phyloP scores from a whole-genome alignment of 2,888 invertebrate genomes.

The Trichopria drosophilae region DNA sequence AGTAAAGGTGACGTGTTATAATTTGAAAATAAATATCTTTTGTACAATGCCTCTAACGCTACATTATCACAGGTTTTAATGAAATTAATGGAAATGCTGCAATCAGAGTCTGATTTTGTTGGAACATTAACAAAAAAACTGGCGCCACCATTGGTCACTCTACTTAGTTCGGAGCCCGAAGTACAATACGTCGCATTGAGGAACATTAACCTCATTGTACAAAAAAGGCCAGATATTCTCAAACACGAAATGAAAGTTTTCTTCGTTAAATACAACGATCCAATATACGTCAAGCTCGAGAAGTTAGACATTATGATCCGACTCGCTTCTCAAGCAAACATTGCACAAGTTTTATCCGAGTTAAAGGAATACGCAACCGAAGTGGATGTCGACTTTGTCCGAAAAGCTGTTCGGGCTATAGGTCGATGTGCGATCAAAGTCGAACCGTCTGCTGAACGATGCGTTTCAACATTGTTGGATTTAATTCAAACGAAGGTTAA shows the following conservation, averaged over 20 bases:
- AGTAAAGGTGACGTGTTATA: conserved; percentile 73
- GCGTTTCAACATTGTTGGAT: conserved; percentile 95
- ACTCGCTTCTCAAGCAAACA: conserved; percentile 95
- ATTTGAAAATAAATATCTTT: neutral
- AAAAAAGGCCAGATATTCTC: conserved; percentile 96
- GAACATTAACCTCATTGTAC: conserved; percentile 98
- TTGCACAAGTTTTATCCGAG: conserved; percentile 96
- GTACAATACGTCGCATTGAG: conserved; percentile 98
- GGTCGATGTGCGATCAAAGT: conserved; percentile 98
- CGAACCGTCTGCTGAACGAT: conserved; percentile 96
- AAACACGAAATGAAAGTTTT: conserved; percentile 99
- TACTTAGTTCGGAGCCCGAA: conserved; percentile 97
- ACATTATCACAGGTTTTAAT: conserved; percentile 71
- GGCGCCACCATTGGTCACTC: conserved; percentile 97
- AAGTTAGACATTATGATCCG: conserved; percentile 99
- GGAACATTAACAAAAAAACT: conserved; percentile 92
- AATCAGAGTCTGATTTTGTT: conserved; percentile 91
- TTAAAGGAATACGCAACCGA: conserved; percentile 99
- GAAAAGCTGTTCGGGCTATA: conserved; percentile 97
- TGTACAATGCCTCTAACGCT: neutral
- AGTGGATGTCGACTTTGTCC: conserved; percentile 98
- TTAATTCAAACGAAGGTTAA: conserved; percentile 98
- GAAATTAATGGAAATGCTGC: conserved; percentile 98
- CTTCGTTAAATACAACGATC: conserved; percentile 99
- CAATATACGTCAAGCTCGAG: conserved; percentile 98